A percentile compares a stretch with the other conserved stretches of the same genome.
Conservation (phyloP, 1,140 invertebrate genomes). For the Drosophila saltans region DNA sequence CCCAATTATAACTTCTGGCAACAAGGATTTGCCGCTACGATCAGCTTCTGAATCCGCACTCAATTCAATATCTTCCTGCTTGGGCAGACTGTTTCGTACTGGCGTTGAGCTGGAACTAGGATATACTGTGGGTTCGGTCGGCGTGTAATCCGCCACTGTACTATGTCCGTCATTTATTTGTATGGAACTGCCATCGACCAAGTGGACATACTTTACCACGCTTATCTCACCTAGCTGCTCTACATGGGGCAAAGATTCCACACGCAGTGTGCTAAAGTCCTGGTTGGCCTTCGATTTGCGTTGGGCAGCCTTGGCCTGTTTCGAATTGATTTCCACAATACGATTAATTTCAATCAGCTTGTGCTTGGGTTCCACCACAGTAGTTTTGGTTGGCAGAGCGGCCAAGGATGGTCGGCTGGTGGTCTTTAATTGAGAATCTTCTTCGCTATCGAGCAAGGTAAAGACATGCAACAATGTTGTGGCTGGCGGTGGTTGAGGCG, state of each 20-base stretch:
- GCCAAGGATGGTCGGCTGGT: constrained; percentile 20
- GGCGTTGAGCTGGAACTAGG: constrained; percentile 40
- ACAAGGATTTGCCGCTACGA: constrained; percentile 70
- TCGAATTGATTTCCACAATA: constrained; percentile 87
- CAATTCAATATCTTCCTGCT: constrained; percentile 5
- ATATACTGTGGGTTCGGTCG: constrained; percentile 56
- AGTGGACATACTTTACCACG: constrained; percentile 87
- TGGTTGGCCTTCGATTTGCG: constrained; percentile 85
- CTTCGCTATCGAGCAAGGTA: constrained; percentile 81
- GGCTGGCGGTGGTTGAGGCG: constrained; percentile 79
- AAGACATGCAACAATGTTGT: constrained; percentile 85
- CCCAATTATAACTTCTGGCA: constrained; percentile 71
- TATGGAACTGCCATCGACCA: constrained; percentile 83
- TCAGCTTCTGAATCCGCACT: constrained; percentile 26
- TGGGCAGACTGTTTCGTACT: constrained; percentile 61
- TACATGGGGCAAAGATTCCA: constrained; percentile 85
- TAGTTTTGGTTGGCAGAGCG: constrained; percentile 15
- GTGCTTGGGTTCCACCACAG: constrained; percentile 79
- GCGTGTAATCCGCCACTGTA: constrained; percentile 78
- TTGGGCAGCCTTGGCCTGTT: constrained; percentile 85
- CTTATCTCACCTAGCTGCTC: constrained; percentile 88
- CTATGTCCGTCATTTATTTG: constrained; percentile 79
- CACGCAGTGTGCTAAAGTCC: constrained; percentile 80
- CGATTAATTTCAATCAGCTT: constrained; percentile 87
- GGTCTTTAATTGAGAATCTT: constrained; percentile 18